These are phyloP conservation scores for Heteromyza rotundicornis DNA, from an alignment of 2,888 invertebrate species.

Conservation along the genomic window DNA sequence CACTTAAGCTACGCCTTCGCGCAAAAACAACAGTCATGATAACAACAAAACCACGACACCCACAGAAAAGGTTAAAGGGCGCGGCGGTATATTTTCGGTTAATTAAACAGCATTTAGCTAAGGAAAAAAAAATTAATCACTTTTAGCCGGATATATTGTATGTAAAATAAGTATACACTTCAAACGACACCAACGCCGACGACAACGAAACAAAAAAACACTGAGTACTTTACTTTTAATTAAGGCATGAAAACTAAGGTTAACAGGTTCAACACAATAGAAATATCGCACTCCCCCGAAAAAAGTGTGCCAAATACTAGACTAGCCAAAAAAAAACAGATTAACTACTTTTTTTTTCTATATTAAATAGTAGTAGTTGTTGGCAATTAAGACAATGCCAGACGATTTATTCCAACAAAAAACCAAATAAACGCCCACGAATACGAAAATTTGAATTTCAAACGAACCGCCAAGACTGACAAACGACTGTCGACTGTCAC, in stretches of 20 bases:
- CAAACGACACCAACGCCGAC: background rate
- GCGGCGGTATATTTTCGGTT: background rate
- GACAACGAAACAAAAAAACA: background rate
- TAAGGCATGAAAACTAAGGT: background rate
- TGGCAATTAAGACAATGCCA: too few species aligned
- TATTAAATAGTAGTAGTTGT: too few species aligned
- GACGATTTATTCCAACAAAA: background rate
- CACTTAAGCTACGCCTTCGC: too few species aligned
- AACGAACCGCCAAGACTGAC: background rate
- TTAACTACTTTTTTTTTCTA: too few species aligned
- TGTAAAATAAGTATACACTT: background rate
- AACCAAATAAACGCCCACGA: background rate
- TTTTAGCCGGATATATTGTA: background rate
- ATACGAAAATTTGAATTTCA: slow-evolving; percentile 5
- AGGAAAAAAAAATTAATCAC: background rate
- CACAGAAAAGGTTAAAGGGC: background rate
- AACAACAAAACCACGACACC: background rate
- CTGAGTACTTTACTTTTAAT: background rate
- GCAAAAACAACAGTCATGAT: too few species aligned
- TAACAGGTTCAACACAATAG: background rate
- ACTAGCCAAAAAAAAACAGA: too few species aligned
- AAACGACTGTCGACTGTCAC: slow-evolving; percentile 6
- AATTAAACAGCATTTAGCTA: background rate
- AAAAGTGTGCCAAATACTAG: too few species aligned
- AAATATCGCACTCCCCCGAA: background rate